These are phyloP conservation scores for Cataglyphis cursor DNA, from an alignment of 2,888 invertebrate genomes.

Conservation along the genomic window DNA sequence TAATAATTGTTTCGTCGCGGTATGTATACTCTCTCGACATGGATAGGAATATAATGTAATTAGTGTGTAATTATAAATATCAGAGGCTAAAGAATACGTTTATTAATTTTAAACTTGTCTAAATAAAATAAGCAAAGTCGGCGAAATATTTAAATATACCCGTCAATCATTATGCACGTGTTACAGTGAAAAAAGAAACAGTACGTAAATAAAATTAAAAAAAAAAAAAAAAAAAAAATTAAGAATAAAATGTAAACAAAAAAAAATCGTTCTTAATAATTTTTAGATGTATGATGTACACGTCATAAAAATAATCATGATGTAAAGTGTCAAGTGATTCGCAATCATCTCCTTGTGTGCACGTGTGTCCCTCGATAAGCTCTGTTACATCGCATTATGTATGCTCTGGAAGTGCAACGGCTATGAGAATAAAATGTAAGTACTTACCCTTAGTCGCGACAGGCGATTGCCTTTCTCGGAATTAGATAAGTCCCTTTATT, in stretches of 20 bases:
- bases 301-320: neutral
- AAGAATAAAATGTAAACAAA: neutral
- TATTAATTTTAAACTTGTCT: neutral
- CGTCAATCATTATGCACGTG: neutral
- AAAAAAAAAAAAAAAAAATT: neutral
- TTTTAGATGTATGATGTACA: neutral
- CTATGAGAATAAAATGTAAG: conserved; percentile 69
- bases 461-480: conserved; percentile 82
- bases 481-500: conserved; percentile 83
- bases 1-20: conserved; percentile 31
- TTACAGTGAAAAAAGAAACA: neutral
- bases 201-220: neutral
- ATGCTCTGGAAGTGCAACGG: conserved; percentile 52
- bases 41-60: conserved; percentile 66
- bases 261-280: neutral
- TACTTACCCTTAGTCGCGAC: conserved; percentile 73
- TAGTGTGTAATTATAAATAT: neutral
- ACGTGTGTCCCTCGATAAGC: conserved; percentile 8
- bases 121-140: neutral
- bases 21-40: conserved; percentile 48
- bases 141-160: neutral
- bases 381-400: conserved; percentile 47
- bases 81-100: neutral
- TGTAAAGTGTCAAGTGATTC: conserved; percentile 13
- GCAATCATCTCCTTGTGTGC: neutral